Evolutionary conservation across 2,797 vertebrate genomes (phyloP).

Genomic region (Spheniscus humboldti): DNA sequence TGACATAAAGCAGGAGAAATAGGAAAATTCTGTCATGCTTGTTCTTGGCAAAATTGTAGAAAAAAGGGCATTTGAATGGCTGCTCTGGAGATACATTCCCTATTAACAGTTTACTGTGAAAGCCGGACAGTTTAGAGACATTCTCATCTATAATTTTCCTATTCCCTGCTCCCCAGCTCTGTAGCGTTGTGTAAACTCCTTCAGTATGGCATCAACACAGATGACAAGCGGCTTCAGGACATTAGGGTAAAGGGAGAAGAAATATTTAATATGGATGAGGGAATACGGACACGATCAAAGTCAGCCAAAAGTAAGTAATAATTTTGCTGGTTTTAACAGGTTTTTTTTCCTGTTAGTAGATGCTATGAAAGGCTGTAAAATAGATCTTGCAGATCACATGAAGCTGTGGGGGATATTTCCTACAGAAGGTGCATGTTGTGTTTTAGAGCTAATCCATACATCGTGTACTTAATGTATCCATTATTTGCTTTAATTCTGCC

Average conservation of each 20-base stretch:
- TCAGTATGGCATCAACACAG: constrained; percentile 93
- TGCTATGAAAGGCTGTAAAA: not conserved
- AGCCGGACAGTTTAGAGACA: not conserved
- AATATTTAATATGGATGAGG: constrained; percentile 88
- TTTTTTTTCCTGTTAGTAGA: not conserved
- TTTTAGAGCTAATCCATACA: not conserved
- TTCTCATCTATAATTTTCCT: not conserved
- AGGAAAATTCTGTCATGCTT: not conserved
- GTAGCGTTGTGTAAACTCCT: constrained; percentile 96
- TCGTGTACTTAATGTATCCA: not conserved
- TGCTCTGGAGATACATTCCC: not conserved
- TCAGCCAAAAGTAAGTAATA: constrained; percentile 86
- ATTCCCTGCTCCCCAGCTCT: constrained; percentile 75
- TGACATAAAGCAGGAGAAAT: not conserved
- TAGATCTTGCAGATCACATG: not conserved
- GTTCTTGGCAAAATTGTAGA: not conserved
- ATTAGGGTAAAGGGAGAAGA: constrained; percentile 97
- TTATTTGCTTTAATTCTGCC: not conserved
- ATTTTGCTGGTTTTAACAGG: not conserved
- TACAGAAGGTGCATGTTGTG: not conserved
- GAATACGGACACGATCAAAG: constrained; percentile 95
- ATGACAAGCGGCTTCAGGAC: constrained; percentile 96
- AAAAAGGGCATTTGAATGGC: not conserved
- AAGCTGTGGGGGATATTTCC: not conserved
- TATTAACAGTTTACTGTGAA: not conserved